Percentiles rank a stretch among this genome's conserved stretches.
phyloP scores from a whole-genome alignment of 2,888 invertebrate species.

The Coenonympha glycerion region DNA sequence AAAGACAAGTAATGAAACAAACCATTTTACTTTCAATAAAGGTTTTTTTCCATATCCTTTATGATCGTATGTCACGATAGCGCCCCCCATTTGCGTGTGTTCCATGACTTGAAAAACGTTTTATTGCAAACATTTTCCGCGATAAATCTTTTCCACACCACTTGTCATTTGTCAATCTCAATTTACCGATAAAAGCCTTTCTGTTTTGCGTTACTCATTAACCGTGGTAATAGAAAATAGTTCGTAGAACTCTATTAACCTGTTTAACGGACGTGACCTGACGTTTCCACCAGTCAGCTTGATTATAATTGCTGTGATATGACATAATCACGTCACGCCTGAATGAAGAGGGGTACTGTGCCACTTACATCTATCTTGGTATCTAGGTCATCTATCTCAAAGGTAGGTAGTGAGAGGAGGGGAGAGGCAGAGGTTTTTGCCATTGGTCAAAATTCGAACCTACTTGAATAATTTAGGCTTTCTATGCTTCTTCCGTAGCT shows the following conservation, averaged over 20 bases:
- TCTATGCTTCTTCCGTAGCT: too few relatives aligned
- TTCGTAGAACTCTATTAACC: neutral
- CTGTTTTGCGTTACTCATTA: constrained; percentile 31
- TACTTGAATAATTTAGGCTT: too few relatives aligned
- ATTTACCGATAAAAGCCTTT: constrained; percentile 54
- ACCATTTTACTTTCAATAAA: neutral
- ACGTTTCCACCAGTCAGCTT: too few relatives aligned
- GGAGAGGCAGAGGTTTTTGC: too few relatives aligned
- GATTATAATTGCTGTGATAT: too few relatives aligned
- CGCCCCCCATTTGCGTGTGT: constrained; percentile 27
- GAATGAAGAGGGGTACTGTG: too few relatives aligned
- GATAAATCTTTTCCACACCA: constrained; percentile 46
- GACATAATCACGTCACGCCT: too few relatives aligned
- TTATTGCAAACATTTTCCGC: constrained; percentile 45
- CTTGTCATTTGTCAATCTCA: constrained; percentile 61
- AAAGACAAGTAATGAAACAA: neutral
- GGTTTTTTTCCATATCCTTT: neutral
- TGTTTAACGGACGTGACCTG: too few relatives aligned
- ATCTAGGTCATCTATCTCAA: too few relatives aligned
- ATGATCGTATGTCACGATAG: constrained; percentile 24
- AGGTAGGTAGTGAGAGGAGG: too few relatives aligned
- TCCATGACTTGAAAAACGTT: constrained; percentile 40
- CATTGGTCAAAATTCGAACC: too few relatives aligned
- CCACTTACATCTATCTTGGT: too few relatives aligned
- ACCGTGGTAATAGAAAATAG: constrained; percentile 2